Evolutionary conservation across 2,113 vertebrate genomes (phyloP), one percentile per base, ranked within the genome.

Genomic region (Solea senegalensis): DNA sequence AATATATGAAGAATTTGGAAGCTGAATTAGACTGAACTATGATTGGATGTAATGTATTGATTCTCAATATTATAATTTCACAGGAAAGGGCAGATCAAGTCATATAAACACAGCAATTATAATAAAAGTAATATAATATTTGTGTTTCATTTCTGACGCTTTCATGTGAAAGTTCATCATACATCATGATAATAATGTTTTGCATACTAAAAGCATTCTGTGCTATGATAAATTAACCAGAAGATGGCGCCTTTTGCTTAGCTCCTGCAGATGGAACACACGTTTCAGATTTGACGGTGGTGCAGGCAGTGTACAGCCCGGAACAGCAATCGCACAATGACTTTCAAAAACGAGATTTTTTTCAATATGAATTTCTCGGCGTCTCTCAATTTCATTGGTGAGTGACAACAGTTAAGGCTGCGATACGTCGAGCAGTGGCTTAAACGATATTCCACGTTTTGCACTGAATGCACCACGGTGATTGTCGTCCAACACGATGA

Each of bases 161-260:
- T 21, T 21, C 21, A 21, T 21, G 21, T 21, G 21, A 21, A 21
- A 21, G 21, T 21, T 21, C 21, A 21, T 21, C 21, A 21, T 21
- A 21, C 21, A 21, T 21, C 21, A 21, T 21, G 21, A 21, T 21
- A 21, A 1, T 21, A 21, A 21, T 21, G 21, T 21, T 21, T 21
- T 21, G 44, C 44, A 46, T 3, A 46, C 9, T 44, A 46, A 8
- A 12, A 46, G 9, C 13, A 46, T 46, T 46, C 0, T 67, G 77
- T 76, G 65, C 12, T 79, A 64, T 65, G 34, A 48, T 26, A 43
- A 41, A 61, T 60, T 44, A 0, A n/a, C 82, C 91, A 90, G 85
- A 5, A 91, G 91, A 89, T 87, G 87, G 91, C 89, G 91, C 86
- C 86, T 89, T 64, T 66, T 59, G 45, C 60, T 74, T 14, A 78